phyloP scores from a whole-genome alignment of 2,797 vertebrate species.

The Chloroceryle amazona region DNA sequence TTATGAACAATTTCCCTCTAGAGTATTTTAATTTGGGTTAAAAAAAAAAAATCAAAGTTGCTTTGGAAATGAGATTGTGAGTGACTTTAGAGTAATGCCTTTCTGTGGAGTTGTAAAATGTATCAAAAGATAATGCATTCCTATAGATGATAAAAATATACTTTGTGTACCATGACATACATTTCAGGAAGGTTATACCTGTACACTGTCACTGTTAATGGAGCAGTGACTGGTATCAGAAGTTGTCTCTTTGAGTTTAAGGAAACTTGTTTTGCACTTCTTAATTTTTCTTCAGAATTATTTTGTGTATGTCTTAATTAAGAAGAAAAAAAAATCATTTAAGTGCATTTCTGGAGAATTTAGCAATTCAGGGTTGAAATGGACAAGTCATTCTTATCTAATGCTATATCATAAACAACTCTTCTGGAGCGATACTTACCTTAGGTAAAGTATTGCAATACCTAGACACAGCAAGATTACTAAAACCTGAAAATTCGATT shows the following conservation, averaged over 20 bases:
- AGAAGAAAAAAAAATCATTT: not conserved
- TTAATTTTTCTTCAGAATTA: not conserved
- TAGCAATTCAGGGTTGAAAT: not conserved
- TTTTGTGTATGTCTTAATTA: not conserved
- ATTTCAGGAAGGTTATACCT: not conserved
- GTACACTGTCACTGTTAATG: not conserved
- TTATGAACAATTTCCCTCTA: not conserved
- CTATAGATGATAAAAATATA: not conserved
- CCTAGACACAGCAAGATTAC: not conserved
- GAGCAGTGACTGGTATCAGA: not conserved
- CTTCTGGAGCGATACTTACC: not conserved
- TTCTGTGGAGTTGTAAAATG: not conserved
- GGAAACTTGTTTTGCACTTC: not conserved
- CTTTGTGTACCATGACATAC: not conserved
- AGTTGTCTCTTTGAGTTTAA: not conserved
- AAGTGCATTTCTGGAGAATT: not conserved
- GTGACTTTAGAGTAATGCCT: not conserved
- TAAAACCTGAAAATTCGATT: slow-evolving; percentile 14
- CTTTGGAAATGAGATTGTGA: not conserved
- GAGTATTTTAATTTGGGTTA: not conserved
- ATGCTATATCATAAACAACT: not conserved
- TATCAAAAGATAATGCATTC: not conserved
- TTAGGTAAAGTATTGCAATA: not conserved
- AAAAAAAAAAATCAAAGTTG: not conserved
- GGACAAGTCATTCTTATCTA: not conserved